phyloP scores from a whole-genome alignment of 2,888 invertebrate genomes.

The Gisinianus flammeolus region DNA sequence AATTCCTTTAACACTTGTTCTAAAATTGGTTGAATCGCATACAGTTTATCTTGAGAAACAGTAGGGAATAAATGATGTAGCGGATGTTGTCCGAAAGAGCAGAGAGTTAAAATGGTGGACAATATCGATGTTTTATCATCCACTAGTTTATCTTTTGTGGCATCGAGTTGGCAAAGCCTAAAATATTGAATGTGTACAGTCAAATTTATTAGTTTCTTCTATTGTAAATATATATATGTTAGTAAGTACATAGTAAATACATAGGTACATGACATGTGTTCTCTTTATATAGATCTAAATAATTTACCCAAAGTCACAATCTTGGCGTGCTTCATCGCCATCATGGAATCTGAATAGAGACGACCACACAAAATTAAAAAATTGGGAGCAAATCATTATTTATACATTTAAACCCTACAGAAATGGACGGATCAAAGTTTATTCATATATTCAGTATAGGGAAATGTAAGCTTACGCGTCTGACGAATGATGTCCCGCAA shows the following conservation, averaged over 20 bases:
- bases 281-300: background rate
- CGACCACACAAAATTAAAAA: no score
- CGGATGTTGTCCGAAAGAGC: slow-evolving; percentile 71
- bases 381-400: no score
- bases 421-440: no score
- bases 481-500: slow-evolving; percentile 78
- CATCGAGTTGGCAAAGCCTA: slow-evolving; percentile 72
- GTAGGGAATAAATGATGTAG: slow-evolving; percentile 84
- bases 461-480: no score
- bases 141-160: slow-evolving; percentile 74
- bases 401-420: no score
- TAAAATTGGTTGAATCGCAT: slow-evolving; percentile 70
- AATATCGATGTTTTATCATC: background rate
- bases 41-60: slow-evolving; percentile 75
- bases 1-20: slow-evolving; percentile 72
- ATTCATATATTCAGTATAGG: no score
- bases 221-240: no score
- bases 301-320: slow-evolving; percentile 59
- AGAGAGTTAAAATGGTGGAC: background rate
- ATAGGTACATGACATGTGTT: background rate
- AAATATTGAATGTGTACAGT: background rate
- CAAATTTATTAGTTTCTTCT: no score
- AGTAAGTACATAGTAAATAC: no score
- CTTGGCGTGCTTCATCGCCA: slow-evolving; percentile 57
- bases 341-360: slow-evolving; percentile 56